Base-by-base conservation (phyloP, 2,797 vertebrate species). In the Nyctalus aviator region DNA sequence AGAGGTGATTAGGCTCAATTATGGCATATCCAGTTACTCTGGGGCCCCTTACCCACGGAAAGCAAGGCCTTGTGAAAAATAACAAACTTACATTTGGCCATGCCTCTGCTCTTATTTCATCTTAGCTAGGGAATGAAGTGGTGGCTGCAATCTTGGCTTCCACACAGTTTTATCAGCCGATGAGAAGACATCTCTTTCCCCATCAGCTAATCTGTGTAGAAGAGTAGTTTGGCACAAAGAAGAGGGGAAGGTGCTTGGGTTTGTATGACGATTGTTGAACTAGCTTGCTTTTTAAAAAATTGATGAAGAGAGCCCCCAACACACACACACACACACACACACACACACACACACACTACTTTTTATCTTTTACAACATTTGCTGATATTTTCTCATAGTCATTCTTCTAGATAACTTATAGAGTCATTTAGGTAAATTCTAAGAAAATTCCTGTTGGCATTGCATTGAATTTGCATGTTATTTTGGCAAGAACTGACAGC, bases 41-140 rank as follows among this genome's bases (percentile, higher is more conserved):
- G 20, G 48, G 11, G 44, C 8, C 4, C 20, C 50, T 50, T 85
- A 23, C 23, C 18, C 0, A 0, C 0, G 11, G 83, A 85, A 86
- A 77, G 75, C 44, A 84, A 76, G 82, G 12, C 27, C 81, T 88
- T 81, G 64, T 44, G 23, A 35, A 48, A 79, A 95, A 79, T n/a
- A 64, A 68, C 30, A 77, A 86, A 68, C 57, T 53, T 71, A 27
- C 8, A 46, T 35, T 48, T 75, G 66, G 25, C 57, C 37, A 27
- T 83, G 46, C 68, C 66, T 64, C 41, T 25, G 18, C 55, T 76
- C 62, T 84, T 30, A 72, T 15, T 92, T 88, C 72, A 71, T 71
- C 79, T 62, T 71, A 76, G 66, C 9, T n/a, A 2, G 37, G 21
- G 35, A 64, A 48, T 62, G 21, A 35, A 79, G 46, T 66, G 30